Base-by-base conservation (phyloP, 2,888 invertebrate genomes). In the Oxytorus armatus region DNA sequence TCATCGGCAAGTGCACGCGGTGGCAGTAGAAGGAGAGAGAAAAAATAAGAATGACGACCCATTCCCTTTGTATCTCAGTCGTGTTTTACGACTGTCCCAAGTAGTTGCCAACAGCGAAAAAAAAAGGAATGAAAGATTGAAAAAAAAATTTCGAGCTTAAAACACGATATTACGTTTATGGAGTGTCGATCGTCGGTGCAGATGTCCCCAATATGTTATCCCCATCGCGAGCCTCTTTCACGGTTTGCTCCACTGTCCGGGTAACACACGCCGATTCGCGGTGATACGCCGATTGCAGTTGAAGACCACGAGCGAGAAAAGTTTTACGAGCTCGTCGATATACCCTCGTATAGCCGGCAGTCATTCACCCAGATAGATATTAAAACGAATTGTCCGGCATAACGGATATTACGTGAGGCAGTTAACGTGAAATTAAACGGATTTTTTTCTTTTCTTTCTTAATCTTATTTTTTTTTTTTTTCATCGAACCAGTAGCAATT, bases 311-410 rank as follows among this genome's bases (percentile, higher is more conserved):
- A 36, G 18, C 63, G 68, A 51, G 44, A 10, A 63, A n/a, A 57
- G 21, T 69, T 81, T 69, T 53, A 65, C 55, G 69, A 33, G 25
- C 39, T 49, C 70, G 39, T 8, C 14, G 33, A 29, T 29, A 29
- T 21, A 36, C n/a, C n/a, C n/a, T n/a, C 25, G 49, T 42, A 68
- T 77, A 47, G 76, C 81, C 73, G 66, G 18, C 49, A 81, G 81
- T 79, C 81, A 78, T 77, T 82, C 61, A 63, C 72, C 61, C 72
- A 75, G 75, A 79, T 74, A 70, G 74, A 82, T 75, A 78, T 75
- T 72, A 61, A 68, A 49, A 11, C 36, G 53, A 33, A 69, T 47
- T 53, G 42, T 33, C 49, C 14, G 14, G 18, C 10, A 21, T 47
- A 36, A 36, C 16, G n/a, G 4, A 18, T 14, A 10, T 1, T 53